A percentile compares a stretch with the other conserved stretches of the same genome.
Evolutionary conservation across 2,888 invertebrate species (phyloP).

Genomic region (Cephus runcator): DNA sequence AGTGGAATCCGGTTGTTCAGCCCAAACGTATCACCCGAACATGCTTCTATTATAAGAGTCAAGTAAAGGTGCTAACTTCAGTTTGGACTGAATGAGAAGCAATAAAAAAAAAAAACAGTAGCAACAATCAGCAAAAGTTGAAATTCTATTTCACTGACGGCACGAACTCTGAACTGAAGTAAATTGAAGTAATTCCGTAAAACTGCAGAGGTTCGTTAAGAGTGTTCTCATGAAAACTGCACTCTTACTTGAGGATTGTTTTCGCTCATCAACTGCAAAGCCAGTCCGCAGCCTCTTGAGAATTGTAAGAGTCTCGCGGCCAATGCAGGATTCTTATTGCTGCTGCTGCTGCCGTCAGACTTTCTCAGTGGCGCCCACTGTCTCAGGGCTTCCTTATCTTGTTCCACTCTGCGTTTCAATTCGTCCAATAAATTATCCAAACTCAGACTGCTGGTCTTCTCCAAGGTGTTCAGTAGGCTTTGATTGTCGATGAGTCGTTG

Average conservation of each 20-base stretch:
- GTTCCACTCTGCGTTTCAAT: constrained; percentile 84
- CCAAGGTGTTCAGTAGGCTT: constrained; percentile 84
- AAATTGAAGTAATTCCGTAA: background rate
- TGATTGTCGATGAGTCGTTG: constrained; percentile 92
- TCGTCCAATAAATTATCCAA: constrained; percentile 81
- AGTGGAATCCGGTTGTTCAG: no score
- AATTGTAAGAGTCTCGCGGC: constrained; percentile 80
- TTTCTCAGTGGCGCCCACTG: constrained; percentile 72
- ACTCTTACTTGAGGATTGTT: constrained; percentile 28
- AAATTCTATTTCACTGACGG: background rate
- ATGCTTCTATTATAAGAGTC: background rate
- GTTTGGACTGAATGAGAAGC: no score
- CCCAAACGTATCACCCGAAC: no score
- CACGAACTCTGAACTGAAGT: background rate
- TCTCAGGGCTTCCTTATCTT: constrained; percentile 88
- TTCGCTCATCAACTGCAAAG: constrained; percentile 79
- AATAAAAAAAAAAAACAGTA: background rate
- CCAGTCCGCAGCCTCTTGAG: constrained; percentile 79
- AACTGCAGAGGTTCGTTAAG: background rate
- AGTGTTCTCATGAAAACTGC: background rate
- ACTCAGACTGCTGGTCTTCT: constrained; percentile 73
- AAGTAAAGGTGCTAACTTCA: background rate
- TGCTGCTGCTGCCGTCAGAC: constrained; percentile 35
- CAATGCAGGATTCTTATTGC: constrained; percentile 50
- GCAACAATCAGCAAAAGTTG: background rate